Evolutionary conservation across 2,797 vertebrate genomes (phyloP).

Genomic region (Rhinatrema bivittatum): DNA sequence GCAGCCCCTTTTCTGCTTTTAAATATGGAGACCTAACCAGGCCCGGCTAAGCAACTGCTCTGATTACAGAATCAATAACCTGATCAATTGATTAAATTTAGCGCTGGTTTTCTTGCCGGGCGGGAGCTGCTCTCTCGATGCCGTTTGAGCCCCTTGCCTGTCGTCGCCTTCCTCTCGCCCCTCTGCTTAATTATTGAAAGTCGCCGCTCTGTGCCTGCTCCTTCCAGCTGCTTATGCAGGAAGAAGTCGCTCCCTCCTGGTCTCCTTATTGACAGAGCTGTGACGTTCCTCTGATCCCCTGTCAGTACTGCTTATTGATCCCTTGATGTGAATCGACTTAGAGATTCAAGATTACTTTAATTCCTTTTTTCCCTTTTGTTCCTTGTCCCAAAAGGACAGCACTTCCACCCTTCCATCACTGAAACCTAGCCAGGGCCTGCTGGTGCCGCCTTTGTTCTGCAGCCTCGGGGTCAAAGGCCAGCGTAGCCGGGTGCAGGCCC

Average conservation of each 20-base stretch:
- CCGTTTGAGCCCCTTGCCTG: slow-evolving; percentile 40
- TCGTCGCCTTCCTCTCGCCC: slow-evolving; percentile 19
- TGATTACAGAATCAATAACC: slow-evolving; percentile 66
- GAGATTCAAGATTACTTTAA: slow-evolving; percentile 51
- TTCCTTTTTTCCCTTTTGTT: slow-evolving; percentile 40
- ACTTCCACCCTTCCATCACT: slow-evolving; percentile 21
- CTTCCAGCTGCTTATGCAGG: background rate
- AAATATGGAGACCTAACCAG: slow-evolving; percentile 50
- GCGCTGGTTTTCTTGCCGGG: slow-evolving; percentile 58
- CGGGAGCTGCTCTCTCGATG: slow-evolving; percentile 35
- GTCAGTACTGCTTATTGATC: slow-evolving; percentile 52
- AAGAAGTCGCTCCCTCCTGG: slow-evolving; percentile 40
- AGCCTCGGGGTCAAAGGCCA: slow-evolving; percentile 1
- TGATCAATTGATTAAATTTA: slow-evolving; percentile 85
- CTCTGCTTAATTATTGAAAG: slow-evolving; percentile 30
- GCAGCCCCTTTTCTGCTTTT: slow-evolving; percentile 59
- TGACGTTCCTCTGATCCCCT: slow-evolving; percentile 51
- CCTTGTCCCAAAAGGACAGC: slow-evolving; percentile 27
- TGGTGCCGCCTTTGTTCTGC: slow-evolving; percentile 21
- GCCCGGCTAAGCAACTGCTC: slow-evolving; percentile 57
- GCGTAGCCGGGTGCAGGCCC: background rate
- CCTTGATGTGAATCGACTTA: slow-evolving; percentile 48
- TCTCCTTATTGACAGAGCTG: slow-evolving; percentile 55
- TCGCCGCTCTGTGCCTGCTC: slow-evolving; percentile 9
- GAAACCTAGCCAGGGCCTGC: slow-evolving; percentile 18